These are phyloP conservation scores for Parus major DNA, from an alignment of 2,113 vertebrate genomes.

Conservation along the genomic window DNA sequence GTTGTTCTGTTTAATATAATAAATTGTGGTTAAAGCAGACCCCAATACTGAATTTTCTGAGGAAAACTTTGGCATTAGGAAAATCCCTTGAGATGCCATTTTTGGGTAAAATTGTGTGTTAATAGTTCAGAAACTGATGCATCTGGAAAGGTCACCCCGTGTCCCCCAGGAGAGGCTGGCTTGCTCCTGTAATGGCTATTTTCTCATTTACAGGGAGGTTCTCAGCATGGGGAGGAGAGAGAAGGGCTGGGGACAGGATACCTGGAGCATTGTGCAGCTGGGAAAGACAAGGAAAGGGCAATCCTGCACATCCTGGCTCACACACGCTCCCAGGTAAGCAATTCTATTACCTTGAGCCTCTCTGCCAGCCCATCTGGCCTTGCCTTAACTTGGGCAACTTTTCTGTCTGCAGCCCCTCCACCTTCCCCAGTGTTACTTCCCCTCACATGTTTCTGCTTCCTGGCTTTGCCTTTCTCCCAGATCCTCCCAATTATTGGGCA, in stretches of 20 bases:
- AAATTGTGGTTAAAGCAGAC: not conserved
- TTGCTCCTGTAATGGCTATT: not conserved
- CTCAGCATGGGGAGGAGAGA: not conserved
- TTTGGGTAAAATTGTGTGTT: not conserved
- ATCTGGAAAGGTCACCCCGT: not conserved
- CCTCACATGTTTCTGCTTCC: not conserved
- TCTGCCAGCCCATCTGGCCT: slow-evolving; percentile 13
- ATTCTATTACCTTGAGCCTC: not conserved
- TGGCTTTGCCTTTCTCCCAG: not conserved
- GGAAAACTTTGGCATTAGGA: not conserved
- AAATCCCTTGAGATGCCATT: not conserved
- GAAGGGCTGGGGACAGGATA: not conserved
- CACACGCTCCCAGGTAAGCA: not conserved
- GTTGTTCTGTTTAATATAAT: not conserved
- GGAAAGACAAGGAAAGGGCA: not conserved
- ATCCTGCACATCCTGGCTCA: not conserved
- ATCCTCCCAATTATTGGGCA: not conserved
- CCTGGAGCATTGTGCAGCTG: not conserved
- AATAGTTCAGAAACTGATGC: not conserved
- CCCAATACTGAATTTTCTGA: not conserved
- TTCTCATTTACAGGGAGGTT: not conserved
- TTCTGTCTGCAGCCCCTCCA: not conserved
- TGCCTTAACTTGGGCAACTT: not conserved
- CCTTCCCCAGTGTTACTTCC: not conserved
- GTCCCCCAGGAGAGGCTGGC: not conserved